These are phyloP conservation scores for Himantopus leucocephalus DNA, from an alignment of 2,113 vertebrate species.

Conservation along the genomic window DNA sequence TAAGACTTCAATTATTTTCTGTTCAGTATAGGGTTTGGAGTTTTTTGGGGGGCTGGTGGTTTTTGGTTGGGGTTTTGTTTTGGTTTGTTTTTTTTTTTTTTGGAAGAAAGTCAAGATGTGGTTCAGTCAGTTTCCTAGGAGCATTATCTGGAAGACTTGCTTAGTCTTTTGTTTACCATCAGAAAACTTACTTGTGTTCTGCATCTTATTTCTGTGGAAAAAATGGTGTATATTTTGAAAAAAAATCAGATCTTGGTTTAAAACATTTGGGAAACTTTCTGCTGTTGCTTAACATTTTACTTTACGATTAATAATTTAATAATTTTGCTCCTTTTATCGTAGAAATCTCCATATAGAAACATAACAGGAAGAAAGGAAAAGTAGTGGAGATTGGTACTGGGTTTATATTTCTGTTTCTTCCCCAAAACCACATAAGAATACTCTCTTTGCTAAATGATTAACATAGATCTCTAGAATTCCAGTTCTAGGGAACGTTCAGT, in stretches of 20 bases:
- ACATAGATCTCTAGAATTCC: background rate
- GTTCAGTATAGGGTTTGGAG: background rate
- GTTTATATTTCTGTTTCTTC: background rate
- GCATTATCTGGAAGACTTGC: background rate
- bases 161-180: background rate
- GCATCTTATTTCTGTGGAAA: background rate
- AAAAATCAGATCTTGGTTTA: background rate
- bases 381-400: background rate
- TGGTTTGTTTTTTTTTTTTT: background rate
- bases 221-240: background rate
- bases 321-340: background rate
- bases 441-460: background rate
- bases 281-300: background rate
- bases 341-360: background rate
- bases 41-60: background rate
- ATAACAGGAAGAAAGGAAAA: background rate
- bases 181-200: background rate
- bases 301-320: background rate
- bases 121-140: background rate
- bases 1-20: background rate
- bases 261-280: background rate
- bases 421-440: background rate
- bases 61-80: background rate
- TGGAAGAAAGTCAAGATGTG: background rate
- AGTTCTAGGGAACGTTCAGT: background rate